phyloP scores from a whole-genome alignment of 2,113 vertebrate species.

The Mola mola region DNA sequence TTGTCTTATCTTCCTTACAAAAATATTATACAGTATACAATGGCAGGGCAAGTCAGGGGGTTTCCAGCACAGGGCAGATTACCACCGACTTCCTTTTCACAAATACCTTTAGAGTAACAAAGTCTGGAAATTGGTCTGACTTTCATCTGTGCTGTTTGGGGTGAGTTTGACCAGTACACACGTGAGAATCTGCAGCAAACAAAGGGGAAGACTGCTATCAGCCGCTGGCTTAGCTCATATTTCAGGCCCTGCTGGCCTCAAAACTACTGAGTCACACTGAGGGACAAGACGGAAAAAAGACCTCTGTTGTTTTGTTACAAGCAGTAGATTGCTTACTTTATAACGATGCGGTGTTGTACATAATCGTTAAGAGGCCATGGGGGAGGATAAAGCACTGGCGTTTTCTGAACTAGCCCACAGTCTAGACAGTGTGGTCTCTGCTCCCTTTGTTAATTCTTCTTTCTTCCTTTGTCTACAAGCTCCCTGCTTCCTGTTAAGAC shows the following conservation, averaged over 20 bases:
- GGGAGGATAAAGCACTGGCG: background rate
- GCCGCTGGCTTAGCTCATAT: conserved; percentile 60
- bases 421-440: conserved; percentile 63
- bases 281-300: conserved; percentile 40
- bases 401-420: conserved; percentile 43
- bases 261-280: conserved; percentile 76
- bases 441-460: conserved; percentile 77
- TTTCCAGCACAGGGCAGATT: conserved; percentile 53
- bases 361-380: background rate
- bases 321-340: background rate
- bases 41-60: conserved; percentile 51
- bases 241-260: conserved; percentile 66
- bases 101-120: background rate
- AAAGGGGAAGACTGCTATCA: conserved; percentile 35
- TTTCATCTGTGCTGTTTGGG: background rate
- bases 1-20: too few species aligned
- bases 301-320: conserved; percentile 1
- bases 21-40: too few species aligned
- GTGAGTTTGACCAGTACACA: too few species aligned
- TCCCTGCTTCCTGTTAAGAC: conserved; percentile 75
- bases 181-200: conserved; percentile 27
- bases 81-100: conserved; percentile 40
- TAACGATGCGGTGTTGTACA: background rate
- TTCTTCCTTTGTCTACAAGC: conserved; percentile 76
- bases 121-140: background rate